Conservation (phyloP, 2,113 vertebrate species). For the Struthio camelus region DNA sequence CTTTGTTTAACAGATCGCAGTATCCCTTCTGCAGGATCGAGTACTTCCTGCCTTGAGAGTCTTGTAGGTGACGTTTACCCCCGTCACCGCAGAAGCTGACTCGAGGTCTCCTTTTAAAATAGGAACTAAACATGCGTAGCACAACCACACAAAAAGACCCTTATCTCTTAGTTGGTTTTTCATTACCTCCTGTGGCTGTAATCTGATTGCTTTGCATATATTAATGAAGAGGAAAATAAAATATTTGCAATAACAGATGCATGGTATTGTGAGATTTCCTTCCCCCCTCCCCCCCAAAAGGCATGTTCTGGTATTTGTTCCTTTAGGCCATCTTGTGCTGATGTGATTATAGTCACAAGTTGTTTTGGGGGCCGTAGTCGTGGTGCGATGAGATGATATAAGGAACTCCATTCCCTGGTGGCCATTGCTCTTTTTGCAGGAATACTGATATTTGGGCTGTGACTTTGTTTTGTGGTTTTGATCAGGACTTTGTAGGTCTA, state of each 20-base stretch:
- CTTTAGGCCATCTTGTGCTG: not conserved
- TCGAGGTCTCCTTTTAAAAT: constrained; percentile 33
- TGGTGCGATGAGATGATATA: not conserved
- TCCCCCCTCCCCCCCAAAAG: not conserved
- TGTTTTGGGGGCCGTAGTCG: not conserved
- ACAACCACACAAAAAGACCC: not conserved
- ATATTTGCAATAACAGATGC: not conserved
- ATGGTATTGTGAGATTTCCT: not conserved
- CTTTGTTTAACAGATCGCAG: not conserved
- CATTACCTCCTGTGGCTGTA: constrained; percentile 43
- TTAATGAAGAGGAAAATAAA: constrained; percentile 46
- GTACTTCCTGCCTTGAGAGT: constrained; percentile 6
- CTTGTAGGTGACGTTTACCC: constrained; percentile 16
- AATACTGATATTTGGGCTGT: not conserved
- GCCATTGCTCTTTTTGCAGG: not conserved
- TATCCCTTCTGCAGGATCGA: not conserved
- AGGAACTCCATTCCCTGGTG: not conserved
- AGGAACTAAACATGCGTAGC: not conserved
- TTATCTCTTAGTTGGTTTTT: constrained; percentile 48
- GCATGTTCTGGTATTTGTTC: not conserved
- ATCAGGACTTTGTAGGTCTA: not conserved
- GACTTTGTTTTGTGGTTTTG: not conserved
- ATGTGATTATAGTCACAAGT: not conserved
- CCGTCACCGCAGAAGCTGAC: not conserved
- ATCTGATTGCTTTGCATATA: constrained; percentile 55